Evolutionary conservation across 2,113 vertebrate species (phyloP), one percentile per base, ranked within the genome.

Genomic region (Ageneiosus marmoratus): DNA sequence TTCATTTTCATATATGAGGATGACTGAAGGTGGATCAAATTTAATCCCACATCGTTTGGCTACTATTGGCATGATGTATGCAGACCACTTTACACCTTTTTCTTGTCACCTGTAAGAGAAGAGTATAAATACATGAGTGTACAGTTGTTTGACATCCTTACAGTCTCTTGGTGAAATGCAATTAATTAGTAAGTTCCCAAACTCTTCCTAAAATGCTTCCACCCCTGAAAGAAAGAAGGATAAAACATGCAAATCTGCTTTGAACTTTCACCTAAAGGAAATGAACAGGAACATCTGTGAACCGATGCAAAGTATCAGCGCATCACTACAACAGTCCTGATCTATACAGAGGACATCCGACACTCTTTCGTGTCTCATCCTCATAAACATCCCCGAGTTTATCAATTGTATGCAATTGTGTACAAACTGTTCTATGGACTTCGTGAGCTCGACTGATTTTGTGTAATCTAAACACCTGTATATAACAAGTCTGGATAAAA

Each of bases 41-140:
- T 92, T 89, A 79, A 99, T 46, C 9, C 98, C 98, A 0, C 98
- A 99, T n/a, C 95, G 96, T 88, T 94, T 96, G 0, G 97, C 96
- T 6, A 77, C 32, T 29, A 92, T 94, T 34, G 88, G 85, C 96
- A 96, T 97, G 8, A 41, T 87, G 24, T 5, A 16, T 70, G 24
- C 20, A 3, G 1, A 53, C 20, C 10, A 48, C 24, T 70, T 37
- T 24, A 16, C 12, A 22, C 27, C 10, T 32, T 37, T 34, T 55
- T 53, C 18, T 51, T 11, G 18, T 37, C 18, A 37, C 18, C 73
- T 76, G 50, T 34, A 24, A 37, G 18, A 76, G 0, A 9, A 37
- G 50, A 76, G 20, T 13, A n/a, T 6, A 22, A 7, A 5, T 72
- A 41, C 5, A 41, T 41, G 5, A 41, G 37, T 3, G 37, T 41